Percentiles rank a stretch among this genome's conserved stretches.
Conservation (phyloP, 2,888 invertebrate genomes). For the Tortrix viridana region DNA sequence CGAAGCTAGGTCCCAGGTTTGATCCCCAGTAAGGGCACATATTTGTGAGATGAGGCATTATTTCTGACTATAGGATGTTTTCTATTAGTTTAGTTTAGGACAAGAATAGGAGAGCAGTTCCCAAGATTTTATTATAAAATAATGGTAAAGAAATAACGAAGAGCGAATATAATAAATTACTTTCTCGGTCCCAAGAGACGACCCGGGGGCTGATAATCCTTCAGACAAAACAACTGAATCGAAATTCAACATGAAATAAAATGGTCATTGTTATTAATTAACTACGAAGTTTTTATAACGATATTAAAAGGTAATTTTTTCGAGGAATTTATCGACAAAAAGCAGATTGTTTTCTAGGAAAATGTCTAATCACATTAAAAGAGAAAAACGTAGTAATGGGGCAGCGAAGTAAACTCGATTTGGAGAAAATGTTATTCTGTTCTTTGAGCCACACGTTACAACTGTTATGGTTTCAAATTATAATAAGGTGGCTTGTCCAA, state of each 20-base stretch:
- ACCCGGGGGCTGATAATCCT: not conserved
- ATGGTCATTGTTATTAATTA: constrained; percentile 1
- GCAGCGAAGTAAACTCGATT: not conserved
- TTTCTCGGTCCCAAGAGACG: not conserved
- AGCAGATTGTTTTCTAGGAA: constrained; percentile 6
- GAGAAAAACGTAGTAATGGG: not conserved
- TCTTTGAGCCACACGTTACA: not conserved
- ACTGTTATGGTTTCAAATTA: no score
- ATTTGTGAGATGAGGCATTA: no score
- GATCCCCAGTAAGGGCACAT: no score
- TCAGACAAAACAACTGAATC: constrained; percentile 1
- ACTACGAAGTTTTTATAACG: not conserved
- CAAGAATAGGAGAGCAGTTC: not conserved
- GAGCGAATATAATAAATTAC: not conserved
- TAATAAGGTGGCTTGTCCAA: no score
- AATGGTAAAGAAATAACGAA: not conserved
- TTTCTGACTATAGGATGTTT: no score
- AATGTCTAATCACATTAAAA: not conserved
- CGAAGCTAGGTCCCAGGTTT: no score
- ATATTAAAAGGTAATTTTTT: constrained; percentile 6
- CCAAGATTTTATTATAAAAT: not conserved
- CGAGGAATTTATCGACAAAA: constrained; percentile 3
- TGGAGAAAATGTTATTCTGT: not conserved
- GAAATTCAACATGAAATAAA: constrained; percentile 3
- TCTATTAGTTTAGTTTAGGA: not conserved